Percentiles rank a stretch among this genome's conserved stretches.
Conservation (phyloP, 1,140 invertebrate genomes). For the Scaptomyza graminum region DNA sequence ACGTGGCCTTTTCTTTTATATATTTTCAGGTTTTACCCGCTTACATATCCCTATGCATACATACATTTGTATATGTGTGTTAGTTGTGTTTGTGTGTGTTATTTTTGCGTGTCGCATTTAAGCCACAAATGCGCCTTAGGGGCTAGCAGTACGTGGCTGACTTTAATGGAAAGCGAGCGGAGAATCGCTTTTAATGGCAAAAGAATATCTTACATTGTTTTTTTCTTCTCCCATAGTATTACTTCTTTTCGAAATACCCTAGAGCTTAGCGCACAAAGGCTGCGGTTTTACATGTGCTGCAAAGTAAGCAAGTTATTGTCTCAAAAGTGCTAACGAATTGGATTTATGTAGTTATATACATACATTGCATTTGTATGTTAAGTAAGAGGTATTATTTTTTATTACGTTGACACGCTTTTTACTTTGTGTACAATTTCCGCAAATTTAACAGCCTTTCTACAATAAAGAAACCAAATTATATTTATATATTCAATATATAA, state of each 20-base stretch:
- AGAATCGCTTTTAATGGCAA: constrained; percentile 75
- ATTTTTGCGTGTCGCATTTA: constrained; percentile 66
- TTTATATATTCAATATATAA: too few species aligned
- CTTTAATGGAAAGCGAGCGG: constrained; percentile 78
- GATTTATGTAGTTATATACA: background rate
- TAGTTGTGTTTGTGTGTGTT: constrained; percentile 9
- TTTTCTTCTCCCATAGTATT: background rate
- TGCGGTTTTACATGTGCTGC: background rate
- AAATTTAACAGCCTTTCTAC: background rate
- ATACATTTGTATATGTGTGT: constrained; percentile 30
- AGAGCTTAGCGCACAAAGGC: constrained; percentile 16
- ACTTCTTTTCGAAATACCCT: constrained; percentile 43
- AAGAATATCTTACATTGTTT: constrained; percentile 33
- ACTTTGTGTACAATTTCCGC: background rate
- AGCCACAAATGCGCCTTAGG: constrained; percentile 72
- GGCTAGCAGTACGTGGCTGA: constrained; percentile 49
- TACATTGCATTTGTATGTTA: background rate
- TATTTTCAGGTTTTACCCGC: constrained; percentile 63
- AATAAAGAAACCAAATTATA: too few species aligned
- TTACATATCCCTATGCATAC: constrained; percentile 18
- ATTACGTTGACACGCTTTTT: background rate
- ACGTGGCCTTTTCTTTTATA: constrained; percentile 75
- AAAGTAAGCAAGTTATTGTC: background rate
- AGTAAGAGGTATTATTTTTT: too few species aligned
- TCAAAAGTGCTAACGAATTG: background rate